Percentiles rank a stretch among this genome's conserved stretches.
phyloP scores from a whole-genome alignment of 92 coral and sea anemone species.

The Epizoanthus scotinus region DNA sequence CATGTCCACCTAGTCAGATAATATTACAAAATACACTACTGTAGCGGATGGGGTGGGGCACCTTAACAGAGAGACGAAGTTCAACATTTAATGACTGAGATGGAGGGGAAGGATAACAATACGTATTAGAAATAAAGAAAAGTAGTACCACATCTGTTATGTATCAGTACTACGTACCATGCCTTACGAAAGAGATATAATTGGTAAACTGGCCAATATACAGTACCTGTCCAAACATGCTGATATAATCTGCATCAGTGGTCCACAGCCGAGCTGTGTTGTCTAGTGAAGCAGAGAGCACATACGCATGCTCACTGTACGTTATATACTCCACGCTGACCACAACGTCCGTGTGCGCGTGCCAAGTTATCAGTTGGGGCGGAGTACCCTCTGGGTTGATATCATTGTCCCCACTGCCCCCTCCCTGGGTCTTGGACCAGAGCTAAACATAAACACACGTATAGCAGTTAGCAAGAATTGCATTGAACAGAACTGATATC shows the following conservation, averaged over 20 bases:
- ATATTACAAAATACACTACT: too few relatives aligned
- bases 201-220: too few relatives aligned
- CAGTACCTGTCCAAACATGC: constrained; percentile 95
- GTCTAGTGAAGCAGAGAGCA: constrained; percentile 87
- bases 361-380: constrained; percentile 70
- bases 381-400: constrained; percentile 73
- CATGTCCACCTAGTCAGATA: too few relatives aligned
- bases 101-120: too few relatives aligned
- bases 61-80: too few relatives aligned
- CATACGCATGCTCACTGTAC: constrained; percentile 55
- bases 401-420: constrained; percentile 43
- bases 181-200: background rate
- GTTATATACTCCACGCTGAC: constrained; percentile 76
- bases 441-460: constrained; percentile 60
- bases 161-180: background rate
- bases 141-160: background rate
- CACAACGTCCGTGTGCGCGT: constrained; percentile 76
- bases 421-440: constrained; percentile 84
- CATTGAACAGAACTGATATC: constrained; percentile 33
- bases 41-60: too few relatives aligned
- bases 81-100: too few relatives aligned
- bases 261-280: constrained; percentile 94
- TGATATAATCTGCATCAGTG: constrained; percentile 68
- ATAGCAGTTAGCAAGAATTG: background rate
- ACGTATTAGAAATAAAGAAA: too few relatives aligned